Percentiles rank a stretch among this genome's conserved stretches.
Evolutionary conservation across 2,797 vertebrate genomes (phyloP).

Genomic region (Manis pentadactyla): DNA sequence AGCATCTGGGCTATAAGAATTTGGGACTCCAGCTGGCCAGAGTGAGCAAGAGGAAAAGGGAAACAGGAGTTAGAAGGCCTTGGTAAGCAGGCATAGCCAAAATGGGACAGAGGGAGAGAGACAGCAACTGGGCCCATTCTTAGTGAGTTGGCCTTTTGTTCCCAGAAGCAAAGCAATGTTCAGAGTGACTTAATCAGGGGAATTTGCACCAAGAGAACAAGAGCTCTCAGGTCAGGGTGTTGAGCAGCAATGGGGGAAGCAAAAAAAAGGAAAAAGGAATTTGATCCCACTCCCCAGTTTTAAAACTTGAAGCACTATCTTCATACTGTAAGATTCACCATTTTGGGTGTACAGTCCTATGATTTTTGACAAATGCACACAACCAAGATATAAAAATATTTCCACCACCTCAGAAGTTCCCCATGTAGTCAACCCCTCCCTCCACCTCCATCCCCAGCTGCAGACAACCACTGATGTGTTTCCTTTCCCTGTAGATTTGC

Average conservation of each 20-base stretch:
- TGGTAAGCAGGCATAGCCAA: background rate
- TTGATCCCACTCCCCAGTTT: background rate
- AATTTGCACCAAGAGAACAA: background rate
- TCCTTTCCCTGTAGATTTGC: background rate
- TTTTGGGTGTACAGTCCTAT: background rate
- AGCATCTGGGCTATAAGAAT: background rate
- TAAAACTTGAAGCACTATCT: background rate
- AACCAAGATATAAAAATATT: constrained; percentile 20
- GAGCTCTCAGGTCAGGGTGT: background rate
- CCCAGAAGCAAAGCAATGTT: background rate
- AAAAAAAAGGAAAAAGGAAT: background rate
- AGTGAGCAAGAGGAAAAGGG: background rate
- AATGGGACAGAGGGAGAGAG: background rate
- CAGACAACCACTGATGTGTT: background rate
- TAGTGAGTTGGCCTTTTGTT: background rate
- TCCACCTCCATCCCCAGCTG: background rate
- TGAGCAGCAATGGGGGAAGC: background rate
- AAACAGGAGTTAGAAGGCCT: background rate
- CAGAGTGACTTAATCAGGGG: background rate
- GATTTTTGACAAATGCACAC: constrained; percentile 22
- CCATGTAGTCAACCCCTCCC: background rate
- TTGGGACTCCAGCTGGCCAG: background rate
- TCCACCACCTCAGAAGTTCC: background rate
- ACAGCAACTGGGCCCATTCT: background rate
- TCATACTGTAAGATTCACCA: background rate